phyloP scores from a whole-genome alignment of 2,113 vertebrate species.

The Myotis yumanensis region DNA sequence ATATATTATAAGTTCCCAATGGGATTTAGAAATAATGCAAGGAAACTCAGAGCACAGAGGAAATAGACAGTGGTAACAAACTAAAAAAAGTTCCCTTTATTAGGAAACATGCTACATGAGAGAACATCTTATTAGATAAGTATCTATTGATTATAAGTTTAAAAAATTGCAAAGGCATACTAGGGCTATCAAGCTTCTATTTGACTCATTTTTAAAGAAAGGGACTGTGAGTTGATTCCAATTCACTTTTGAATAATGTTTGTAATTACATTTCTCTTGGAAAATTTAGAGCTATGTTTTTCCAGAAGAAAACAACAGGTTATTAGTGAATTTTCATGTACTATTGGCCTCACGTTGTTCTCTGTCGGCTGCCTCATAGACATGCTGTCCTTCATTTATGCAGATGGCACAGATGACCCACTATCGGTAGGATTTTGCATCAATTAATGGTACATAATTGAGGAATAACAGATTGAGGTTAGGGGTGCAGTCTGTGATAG shows the following conservation, averaged over 20 bases:
- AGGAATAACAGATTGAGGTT: conserved; percentile 73
- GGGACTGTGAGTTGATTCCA: neutral
- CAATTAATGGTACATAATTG: conserved; percentile 75
- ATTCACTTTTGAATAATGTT: neutral
- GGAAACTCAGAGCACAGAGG: neutral
- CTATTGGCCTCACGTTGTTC: conserved; percentile 34
- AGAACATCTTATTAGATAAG: neutral
- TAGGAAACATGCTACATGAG: neutral
- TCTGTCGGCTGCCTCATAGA: neutral
- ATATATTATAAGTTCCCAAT: neutral
- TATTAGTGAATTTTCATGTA: conserved; percentile 41
- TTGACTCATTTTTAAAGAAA: neutral
- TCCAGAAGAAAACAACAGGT: neutral
- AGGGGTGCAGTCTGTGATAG: conserved; percentile 46
- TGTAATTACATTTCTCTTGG: neutral
- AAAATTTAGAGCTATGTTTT: neutral
- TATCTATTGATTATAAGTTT: neutral
- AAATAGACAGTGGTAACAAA: neutral
- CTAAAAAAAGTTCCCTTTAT: neutral
- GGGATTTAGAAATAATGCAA: conserved; percentile 17
- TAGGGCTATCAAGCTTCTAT: neutral
- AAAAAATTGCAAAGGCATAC: neutral
- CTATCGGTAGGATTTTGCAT: conserved; percentile 57
- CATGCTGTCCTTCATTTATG: conserved; percentile 63
- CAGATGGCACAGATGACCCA: conserved; percentile 42